Base-by-base conservation (phyloP, 1,140 invertebrate species). In the Pseudomyrmex cubaensis region DNA sequence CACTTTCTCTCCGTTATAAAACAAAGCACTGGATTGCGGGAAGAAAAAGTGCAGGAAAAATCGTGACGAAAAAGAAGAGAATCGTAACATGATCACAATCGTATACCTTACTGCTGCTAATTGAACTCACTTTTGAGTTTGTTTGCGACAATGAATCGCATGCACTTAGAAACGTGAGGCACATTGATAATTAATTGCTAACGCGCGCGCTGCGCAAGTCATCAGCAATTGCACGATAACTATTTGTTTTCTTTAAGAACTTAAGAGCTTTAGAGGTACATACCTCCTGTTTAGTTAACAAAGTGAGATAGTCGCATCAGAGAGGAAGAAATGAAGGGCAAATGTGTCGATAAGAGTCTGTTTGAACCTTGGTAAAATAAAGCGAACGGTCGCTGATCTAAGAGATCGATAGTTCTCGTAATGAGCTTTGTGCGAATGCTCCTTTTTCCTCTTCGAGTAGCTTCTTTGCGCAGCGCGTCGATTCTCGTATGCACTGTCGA, bases 91-190 rank as follows among this genome's bases (percentile, higher is more conserved):
- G 85, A 84, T 84, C 67, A 35, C 5, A 44, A 50, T 25, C 15
- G 57, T 44, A 64, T 64, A 84, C 85, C 74, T 86, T 86, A 75
- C 84, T 84, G 74, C 75, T 44, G 48, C 8, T 46, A 25, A 70
- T 80, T 17, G 13, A 67, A 78, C 17, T n/a, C 62, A n/a, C 44
- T 59, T 17, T 17, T 20, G 12, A 17, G n/a, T 12, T 59, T 52
- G 12, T 8, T 22, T 77, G 54, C 59, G 17, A 74, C 54, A 48
- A 13, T 59, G 67, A 22, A 62, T 64, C 44, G 63, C 75, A 84
- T 61, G 67, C 62, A 80, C 25, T 78, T 59, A 62, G 22, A 74
- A 84, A 86, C 82, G 59, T 84, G 72, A 84, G 61, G 25, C 85
- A 70, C 46, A 20, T 57, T 82, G 70, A 25, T 54, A 22, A 63